A percentile compares a stretch with the other conserved stretches of the same genome.
These are phyloP conservation scores for Lynx canadensis DNA, from an alignment of 2,113 vertebrate genomes.

Conservation along the genomic window DNA sequence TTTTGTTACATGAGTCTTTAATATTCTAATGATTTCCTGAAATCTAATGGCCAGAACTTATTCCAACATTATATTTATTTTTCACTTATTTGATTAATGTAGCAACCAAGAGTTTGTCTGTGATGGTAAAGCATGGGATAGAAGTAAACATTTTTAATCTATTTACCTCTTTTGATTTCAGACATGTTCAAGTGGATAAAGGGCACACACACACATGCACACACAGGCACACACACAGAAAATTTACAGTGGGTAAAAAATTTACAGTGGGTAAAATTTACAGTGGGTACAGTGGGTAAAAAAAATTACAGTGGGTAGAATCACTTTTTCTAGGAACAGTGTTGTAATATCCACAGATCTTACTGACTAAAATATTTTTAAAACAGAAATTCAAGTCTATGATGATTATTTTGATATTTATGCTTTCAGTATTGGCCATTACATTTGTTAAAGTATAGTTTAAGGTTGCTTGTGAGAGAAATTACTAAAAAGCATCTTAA, in stretches of 20 bases:
- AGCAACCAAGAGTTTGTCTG: background rate
- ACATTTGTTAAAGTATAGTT: background rate
- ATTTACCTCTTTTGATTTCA: background rate
- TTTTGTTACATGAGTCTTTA: background rate
- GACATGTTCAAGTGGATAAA: background rate
- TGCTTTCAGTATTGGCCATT: background rate
- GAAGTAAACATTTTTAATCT: slow-evolving; percentile 1
- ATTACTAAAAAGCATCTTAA: background rate
- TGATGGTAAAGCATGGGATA: background rate
- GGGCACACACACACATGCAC: no score
- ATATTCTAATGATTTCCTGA: slow-evolving; percentile 32
- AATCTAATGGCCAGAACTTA: background rate
- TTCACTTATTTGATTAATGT: slow-evolving; percentile 37
- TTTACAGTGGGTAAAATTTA: no score
- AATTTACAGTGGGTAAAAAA: background rate
- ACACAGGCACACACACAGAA: background rate
- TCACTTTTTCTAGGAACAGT: background rate
- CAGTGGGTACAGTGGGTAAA: no score
- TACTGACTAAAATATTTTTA: background rate
- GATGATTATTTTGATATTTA: background rate
- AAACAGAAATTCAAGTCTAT: background rate
- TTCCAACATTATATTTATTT: background rate
- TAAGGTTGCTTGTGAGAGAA: background rate
- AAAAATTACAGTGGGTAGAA: background rate
- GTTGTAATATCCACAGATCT: background rate